Evolutionary conservation across 2,888 invertebrate species (phyloP), one percentile per base, ranked within the genome.

Genomic region (Spatulosminthurus flaviceps): DNA sequence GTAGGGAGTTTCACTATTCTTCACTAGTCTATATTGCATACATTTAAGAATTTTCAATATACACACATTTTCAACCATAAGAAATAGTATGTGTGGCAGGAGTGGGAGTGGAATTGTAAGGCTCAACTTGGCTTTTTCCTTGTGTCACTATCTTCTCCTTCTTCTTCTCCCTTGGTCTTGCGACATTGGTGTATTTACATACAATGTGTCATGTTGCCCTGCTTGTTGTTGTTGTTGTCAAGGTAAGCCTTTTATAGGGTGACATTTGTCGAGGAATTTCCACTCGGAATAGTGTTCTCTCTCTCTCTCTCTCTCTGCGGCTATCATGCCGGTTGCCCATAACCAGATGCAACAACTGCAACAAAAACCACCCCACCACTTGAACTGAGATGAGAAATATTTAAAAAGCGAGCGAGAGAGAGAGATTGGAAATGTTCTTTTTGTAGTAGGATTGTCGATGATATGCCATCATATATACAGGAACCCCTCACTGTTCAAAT

Each of bases 201-300:
- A 51, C n/a, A 16, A n/a, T 51, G 51, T 51, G 16, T 51, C 51
- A 51, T 19, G 51, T 51, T 51, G 51, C 51, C 51, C 51, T 51
- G 51, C 9, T 70, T 29, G 24, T 67, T 72, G 43, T 28, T 69
- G 28, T 26, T 51, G 72, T 72, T 51, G 72, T 72, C 72, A 72
- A 72, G 72, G 72, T 51, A 72, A 43, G 51, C 51, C 72, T 72
- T 72, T 72, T 72, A 72, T 72, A 72, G 72, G 72, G 51, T 72
- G 72, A 72, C 72, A 72, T 72, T 72, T 72, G 24, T 51, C 19
- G 72, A 51, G 72, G 72, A 72, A 72, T 72, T 72, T 28, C 19
- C 24, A 28, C 26, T 24, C 67, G 19, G 26, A 19, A 11, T 67
- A 19, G 16, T 28, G 26, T 67, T 67, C 64, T 64, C 7, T 61